A percentile compares a stretch with the other conserved stretches of the same genome.
Evolutionary conservation across 2,797 vertebrate genomes (phyloP).

Genomic region (Limosa lapponica): DNA sequence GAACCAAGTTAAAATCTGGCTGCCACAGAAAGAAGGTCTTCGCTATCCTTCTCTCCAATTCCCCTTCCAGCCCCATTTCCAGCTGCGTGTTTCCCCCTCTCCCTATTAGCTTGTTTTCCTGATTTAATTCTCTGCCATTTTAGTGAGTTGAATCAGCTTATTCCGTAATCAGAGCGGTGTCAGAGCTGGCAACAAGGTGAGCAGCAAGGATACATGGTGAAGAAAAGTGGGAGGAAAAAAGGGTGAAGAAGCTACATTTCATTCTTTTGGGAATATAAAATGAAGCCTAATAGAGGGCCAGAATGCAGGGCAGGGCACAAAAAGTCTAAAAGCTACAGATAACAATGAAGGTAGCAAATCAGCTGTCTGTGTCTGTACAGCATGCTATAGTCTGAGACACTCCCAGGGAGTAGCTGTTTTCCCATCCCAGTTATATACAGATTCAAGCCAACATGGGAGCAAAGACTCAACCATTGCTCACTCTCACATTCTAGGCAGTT

Average conservation of each 20-base stretch:
- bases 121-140: background rate
- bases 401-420: background rate
- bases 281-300: background rate
- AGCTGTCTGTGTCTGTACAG: background rate
- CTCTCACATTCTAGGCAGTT: background rate
- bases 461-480: background rate
- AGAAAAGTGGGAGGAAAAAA: background rate
- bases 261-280: background rate
- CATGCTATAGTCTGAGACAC: background rate
- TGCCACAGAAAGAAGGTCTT: background rate
- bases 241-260: background rate
- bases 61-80: background rate
- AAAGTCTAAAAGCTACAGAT: background rate
- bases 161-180: background rate
- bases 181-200: background rate
- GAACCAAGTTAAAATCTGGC: background rate
- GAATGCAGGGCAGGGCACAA: accelerated
- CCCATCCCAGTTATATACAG: background rate
- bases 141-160: background rate
- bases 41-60: background rate
- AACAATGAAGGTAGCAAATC: background rate
- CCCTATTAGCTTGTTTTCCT: background rate
- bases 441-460: background rate
- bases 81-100: background rate
- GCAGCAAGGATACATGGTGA: background rate